Base-by-base conservation (phyloP, 2,113 vertebrate genomes). In the Dunckerocampus dactyliophorus region DNA sequence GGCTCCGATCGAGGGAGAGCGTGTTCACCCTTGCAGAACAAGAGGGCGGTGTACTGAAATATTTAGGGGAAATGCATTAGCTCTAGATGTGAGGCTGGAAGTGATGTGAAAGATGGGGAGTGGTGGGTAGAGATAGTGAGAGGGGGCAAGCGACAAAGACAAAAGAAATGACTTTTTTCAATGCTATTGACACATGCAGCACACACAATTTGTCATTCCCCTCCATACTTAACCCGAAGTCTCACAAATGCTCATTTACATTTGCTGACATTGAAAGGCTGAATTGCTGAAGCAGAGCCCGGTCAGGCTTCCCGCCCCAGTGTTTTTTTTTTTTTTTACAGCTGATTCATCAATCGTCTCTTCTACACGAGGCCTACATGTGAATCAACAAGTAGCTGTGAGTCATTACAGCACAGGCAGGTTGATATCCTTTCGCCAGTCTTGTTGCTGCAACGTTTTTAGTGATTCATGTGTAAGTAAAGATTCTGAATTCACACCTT, bases 51-150 rank as follows among this genome's bases (percentile, higher is more conserved):
- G 52, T 69, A 62, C 76, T 89, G 75, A 89, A 89, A 89, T 90
- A 89, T 90, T 90, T 82, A 90, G 77, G 69, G 66, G 72, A 76
- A 89, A 83, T 75, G 80, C 89, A 88, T 90, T 90, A 89, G 80
- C 78, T 78, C 73, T 74, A 75, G 78, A 69, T 34, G 21, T 71
- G 70, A 58, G 53, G 51, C 22, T 74, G 58, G 72, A 74, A 61
- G 65, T 59, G 51, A 62, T 39, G 77, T 62, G 67, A 49, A 65
- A 59, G 65, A 73, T 48, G 50, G 68, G 63, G n/a, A 21, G 21
- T 24, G 49, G 49, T 15, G 15, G 20, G n/a, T 13, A n/a, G 12
- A 17, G n/a, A 42, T 42, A 11, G 13, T 8, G 9, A 4, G 42
- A 47, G 53, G 54, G 21, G 22, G 24, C 17, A 15, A 2, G 7